These are phyloP conservation scores for Pseudococcus jackbeardsleyi DNA, from an alignment of 2,888 invertebrate genomes.

Conservation along the genomic window DNA sequence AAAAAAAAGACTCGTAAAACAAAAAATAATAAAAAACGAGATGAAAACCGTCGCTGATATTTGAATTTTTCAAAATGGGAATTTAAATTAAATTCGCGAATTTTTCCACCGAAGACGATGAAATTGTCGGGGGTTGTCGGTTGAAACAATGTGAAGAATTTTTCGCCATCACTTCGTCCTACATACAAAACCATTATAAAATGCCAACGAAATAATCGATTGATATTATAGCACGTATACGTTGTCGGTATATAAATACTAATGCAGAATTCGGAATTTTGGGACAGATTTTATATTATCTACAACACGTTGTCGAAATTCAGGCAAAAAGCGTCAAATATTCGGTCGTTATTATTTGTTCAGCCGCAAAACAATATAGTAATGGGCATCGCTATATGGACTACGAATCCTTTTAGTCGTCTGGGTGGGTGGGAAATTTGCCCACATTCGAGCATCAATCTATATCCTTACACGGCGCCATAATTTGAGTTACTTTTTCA, in stretches of 20 bases:
- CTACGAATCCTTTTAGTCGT: not conserved
- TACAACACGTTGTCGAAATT: not conserved
- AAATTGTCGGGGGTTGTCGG: not conserved
- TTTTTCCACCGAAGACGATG: not conserved
- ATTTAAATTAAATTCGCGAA: not conserved
- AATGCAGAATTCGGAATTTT: not conserved
- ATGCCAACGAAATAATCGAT: not conserved
- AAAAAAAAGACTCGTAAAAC: not conserved
- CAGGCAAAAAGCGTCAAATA: not conserved
- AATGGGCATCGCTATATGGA: not conserved
- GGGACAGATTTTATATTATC: not conserved
- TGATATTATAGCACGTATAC: not conserved
- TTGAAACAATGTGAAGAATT: not conserved
- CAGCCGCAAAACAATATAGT: not conserved
- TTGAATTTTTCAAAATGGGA: not conserved
- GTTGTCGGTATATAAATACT: not conserved
- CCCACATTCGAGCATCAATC: not conserved
- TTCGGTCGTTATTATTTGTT: not conserved
- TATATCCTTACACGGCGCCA: not conserved
- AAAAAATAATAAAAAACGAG: not conserved
- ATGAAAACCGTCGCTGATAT: not conserved
- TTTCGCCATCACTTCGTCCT: not conserved
- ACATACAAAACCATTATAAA: not conserved
- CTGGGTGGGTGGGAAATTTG: not conserved
- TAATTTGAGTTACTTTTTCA: slow-evolving; percentile 9